These are phyloP conservation scores for Eulemur rubriventer DNA, from an alignment of 2,797 vertebrate species.

Conservation along the genomic window DNA sequence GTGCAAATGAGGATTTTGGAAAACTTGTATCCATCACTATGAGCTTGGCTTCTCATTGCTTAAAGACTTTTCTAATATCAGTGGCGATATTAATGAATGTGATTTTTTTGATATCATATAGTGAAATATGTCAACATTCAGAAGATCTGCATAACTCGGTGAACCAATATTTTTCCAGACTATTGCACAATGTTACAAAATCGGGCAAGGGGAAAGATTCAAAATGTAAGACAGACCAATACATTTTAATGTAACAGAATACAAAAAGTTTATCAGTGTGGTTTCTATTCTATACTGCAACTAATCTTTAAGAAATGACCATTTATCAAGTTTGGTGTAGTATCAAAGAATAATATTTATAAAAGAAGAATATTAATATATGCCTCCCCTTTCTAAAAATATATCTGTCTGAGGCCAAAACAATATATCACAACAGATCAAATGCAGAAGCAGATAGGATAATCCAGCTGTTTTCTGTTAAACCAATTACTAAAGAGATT, in stretches of 20 bases:
- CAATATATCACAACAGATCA: background rate
- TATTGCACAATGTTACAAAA: background rate
- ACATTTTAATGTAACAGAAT: background rate
- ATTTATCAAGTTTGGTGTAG: background rate
- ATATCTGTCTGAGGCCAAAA: background rate
- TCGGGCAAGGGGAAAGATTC: slow-evolving; percentile 4
- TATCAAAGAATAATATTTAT: background rate
- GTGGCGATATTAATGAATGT: background rate
- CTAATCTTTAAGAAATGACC: slow-evolving; percentile 11
- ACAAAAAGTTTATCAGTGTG: slow-evolving; percentile 2
- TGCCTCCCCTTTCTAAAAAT: background rate
- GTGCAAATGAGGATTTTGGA: slow-evolving; percentile 17
- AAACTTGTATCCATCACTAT: background rate
- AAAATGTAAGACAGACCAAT: background rate
- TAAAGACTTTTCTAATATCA: background rate
- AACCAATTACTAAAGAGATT: background rate
- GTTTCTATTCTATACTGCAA: background rate
- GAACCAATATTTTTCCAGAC: slow-evolving; percentile 4
- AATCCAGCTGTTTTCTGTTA: slow-evolving; percentile 11
- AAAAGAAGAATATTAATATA: slow-evolving; percentile 9
- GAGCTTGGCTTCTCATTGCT: slow-evolving; percentile 1
- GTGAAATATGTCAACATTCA: slow-evolving; percentile 2
- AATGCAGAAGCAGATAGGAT: background rate
- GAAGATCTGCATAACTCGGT: background rate
- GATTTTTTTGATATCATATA: background rate